Evolutionary conservation across 2,797 vertebrate genomes (phyloP).

Genomic region (Eupleurogrammus muticus): DNA sequence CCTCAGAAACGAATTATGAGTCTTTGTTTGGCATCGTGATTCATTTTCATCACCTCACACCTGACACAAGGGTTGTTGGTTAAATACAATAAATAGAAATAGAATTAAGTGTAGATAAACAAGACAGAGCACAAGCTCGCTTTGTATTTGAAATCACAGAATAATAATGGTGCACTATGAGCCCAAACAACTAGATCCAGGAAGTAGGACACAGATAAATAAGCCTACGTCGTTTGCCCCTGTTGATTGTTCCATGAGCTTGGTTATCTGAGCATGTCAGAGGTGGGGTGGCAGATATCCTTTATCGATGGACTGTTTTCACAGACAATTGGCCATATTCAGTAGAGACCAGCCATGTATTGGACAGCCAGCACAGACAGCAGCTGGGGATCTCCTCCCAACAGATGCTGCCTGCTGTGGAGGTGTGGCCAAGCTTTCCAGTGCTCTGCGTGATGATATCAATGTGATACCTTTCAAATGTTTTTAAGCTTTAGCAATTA

Average conservation of each 20-base stretch:
- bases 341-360: constrained; percentile 45
- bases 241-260: constrained; percentile 59
- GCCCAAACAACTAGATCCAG: constrained; percentile 46
- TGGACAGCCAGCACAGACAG: constrained; percentile 47
- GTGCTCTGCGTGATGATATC: not conserved
- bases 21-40: not conserved
- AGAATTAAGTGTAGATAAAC: not conserved
- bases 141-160: constrained; percentile 38
- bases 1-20: not conserved
- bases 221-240: constrained; percentile 41
- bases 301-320: constrained; percentile 65
- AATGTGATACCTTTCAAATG: not conserved
- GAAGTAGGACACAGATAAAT: constrained; percentile 28
- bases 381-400: constrained; percentile 66
- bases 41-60: not conserved
- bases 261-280: constrained; percentile 40
- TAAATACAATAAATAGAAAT: not conserved
- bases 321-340: constrained; percentile 60
- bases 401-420: constrained; percentile 63
- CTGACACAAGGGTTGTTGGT: not conserved
- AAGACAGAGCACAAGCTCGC: not conserved
- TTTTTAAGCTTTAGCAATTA: not conserved
- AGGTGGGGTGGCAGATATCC: constrained; percentile 44
- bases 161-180: constrained; percentile 27
- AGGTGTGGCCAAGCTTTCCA: constrained; percentile 45